Base-by-base conservation (phyloP, 2,797 vertebrate species). In the Coregonus suidteri region DNA sequence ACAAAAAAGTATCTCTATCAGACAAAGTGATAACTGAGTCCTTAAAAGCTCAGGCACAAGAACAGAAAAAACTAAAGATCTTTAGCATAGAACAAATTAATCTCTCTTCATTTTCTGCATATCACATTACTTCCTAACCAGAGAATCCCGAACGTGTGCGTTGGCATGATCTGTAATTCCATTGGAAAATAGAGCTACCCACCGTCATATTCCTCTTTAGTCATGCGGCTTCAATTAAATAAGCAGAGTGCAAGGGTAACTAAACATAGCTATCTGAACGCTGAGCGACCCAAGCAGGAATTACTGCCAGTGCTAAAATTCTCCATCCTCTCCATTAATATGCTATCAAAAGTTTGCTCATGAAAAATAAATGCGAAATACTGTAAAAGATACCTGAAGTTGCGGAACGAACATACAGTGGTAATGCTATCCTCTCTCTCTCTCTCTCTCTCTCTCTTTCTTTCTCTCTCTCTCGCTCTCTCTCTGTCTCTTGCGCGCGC, bases 241-340 rank as follows among this genome's bases (percentile, higher is more conserved):
- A 47, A 47, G 41, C 41, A 47, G 41, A 3, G 41, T 47, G 41
- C 9, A 47, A 87, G 84, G 86, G 83, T 83, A 85, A 88, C 87
- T 89, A 89, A 90, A 91, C 85, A 91, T 87, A 88, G 82, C 71
- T 15, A 80, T 78, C 53, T 74, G 83, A 90, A 91, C 75, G 59
- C 34, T 77, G 76, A 81, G 80, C 86, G 87, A 90, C 87, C 86
- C 81, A n/a, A 70, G 3, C 2, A 73, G 71, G 88, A 82, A 84
- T 81, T 51, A 74, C 47, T 31, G 76, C 51, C 72, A 76, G 35
- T 34, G 71, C 76, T 67, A 80, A 82, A 76, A 51, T 25, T 31
- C 20, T 75, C 41, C 11, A 51, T 53, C 65, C 20, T 66, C 62
- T 4, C 15, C 62, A 75, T 75, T n/a, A 66, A 75, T 75, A 31